phyloP scores from a whole-genome alignment of 2,888 invertebrate genomes.

The Bellardia pandia region DNA sequence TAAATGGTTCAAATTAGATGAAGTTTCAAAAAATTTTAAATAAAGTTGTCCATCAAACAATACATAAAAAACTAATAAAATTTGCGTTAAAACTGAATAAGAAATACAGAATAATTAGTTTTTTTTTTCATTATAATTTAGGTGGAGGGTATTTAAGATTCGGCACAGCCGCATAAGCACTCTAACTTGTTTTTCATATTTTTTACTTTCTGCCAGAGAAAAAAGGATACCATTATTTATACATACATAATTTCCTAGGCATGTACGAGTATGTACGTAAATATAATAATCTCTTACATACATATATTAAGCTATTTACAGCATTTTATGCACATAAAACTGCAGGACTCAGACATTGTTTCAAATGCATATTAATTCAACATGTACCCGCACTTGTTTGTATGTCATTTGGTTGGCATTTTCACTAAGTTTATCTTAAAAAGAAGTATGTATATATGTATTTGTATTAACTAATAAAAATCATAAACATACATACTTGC shows the following conservation, averaged over 20 bases:
- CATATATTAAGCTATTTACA: neutral
- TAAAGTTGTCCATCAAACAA: too few species aligned
- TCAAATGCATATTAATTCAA: slow-evolving; percentile 21
- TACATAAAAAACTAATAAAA: too few species aligned
- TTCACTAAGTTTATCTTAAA: slow-evolving; percentile 19
- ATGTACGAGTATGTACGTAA: neutral
- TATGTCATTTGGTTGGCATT: slow-evolving; percentile 10
- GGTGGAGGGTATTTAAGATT: too few species aligned
- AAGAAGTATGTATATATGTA: neutral
- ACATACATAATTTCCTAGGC: neutral
- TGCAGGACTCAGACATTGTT: slow-evolving; percentile 23
- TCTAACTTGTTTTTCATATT: neutral
- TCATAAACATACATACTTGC: slow-evolving; percentile 40
- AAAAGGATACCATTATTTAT: neutral
- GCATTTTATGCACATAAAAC: slow-evolving; percentile 33
- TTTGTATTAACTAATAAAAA: slow-evolving; percentile 38
- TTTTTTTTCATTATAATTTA: too few species aligned
- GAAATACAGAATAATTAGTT: too few species aligned
- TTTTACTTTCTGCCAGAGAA: neutral
- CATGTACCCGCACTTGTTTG: slow-evolving; percentile 24
- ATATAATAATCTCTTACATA: neutral
- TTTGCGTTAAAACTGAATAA: too few species aligned
- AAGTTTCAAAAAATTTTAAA: too few species aligned
- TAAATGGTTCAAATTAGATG: too few species aligned
- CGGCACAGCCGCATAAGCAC: too few species aligned